Base-by-base conservation (phyloP, 2,113 vertebrate species). In the Silurus asotus region DNA sequence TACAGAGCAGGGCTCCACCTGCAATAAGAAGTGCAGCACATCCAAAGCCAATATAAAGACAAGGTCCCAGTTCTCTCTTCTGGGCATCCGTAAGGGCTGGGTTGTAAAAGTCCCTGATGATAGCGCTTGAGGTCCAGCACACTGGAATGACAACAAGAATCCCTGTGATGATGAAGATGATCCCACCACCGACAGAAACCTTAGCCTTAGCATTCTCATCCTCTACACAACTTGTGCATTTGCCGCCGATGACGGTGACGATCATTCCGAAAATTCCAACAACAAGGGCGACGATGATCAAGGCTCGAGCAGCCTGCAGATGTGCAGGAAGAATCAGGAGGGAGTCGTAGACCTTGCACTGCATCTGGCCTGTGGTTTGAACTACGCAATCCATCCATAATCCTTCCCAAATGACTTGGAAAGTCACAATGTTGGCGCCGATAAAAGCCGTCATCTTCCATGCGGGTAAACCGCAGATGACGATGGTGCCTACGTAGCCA, bases 391-490 rank as follows among this genome's bases (percentile, higher is more conserved):
- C 93, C 93, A 94, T 94, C 93, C 96, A 97, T 76, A 97, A 88
- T 37, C 96, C 96, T 84, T 96, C 96, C 96, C 95, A 96, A 84
- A 90, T 94, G 83, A 90, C 93, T 92, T 97, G 96, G 3, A 95
- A 89, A 0, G 95, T 96, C 93, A 97, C 92, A 10, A 97, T 97
- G 94, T 95, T 97, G 93, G 91, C 93, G 0, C 97, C 96, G 37
- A 97, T 96, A 93, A 97, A 97, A 81, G 96, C 96, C 0, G 96
- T 93, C 74, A 97, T 96, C 56, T 91, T 94, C 97, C 97, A 98
- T 89, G 91, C 96, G 83, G 97, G 97, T 78, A 97, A 64, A 0
- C 92, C 96, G 0, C 96, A 97, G 90, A 94, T 92, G 82, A 97
- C 6, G 91, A 97, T 96, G 87, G 89, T 91, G 85, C 96, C 95